Evolutionary conservation across 2,797 vertebrate species (phyloP).

Genomic region (Trematomus bernacchii): DNA sequence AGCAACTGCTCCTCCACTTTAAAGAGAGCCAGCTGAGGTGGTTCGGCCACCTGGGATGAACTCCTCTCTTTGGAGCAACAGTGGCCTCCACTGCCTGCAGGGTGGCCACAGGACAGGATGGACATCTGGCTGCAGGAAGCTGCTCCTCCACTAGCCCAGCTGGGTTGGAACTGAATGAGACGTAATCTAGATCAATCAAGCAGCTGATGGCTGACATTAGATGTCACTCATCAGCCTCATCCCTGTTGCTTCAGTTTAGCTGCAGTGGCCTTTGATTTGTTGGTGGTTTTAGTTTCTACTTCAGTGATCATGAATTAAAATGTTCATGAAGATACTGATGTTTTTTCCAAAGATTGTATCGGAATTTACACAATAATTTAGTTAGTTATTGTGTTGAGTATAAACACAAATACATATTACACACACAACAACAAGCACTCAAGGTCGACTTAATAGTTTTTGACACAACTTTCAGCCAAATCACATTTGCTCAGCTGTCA

Average conservation of each 20-base stretch:
- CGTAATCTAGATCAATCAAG: conserved; percentile 8
- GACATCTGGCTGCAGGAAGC: background rate
- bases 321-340: background rate
- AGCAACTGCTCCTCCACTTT: conserved; percentile 25
- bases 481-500: too few relatives aligned
- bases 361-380: too few relatives aligned
- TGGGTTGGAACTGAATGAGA: conserved; percentile 11
- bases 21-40: conserved; percentile 22
- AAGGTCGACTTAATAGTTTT: too few relatives aligned
- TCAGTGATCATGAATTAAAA: background rate
- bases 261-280: background rate
- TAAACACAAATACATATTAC: background rate
- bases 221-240: background rate
- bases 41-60: conserved; percentile 10
- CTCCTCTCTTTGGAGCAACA: background rate
- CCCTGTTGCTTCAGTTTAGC: background rate
- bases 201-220: conserved; percentile 10
- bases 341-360: background rate
- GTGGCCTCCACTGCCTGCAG: background rate
- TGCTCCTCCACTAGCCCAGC: background rate
- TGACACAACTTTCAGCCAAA: too few relatives aligned
- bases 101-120: conserved; percentile 9
- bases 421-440: background rate
- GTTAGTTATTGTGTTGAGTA: background rate
- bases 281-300: background rate